Evolutionary conservation across 2,113 vertebrate species (phyloP).

Genomic region (Tautogolabrus adspersus): DNA sequence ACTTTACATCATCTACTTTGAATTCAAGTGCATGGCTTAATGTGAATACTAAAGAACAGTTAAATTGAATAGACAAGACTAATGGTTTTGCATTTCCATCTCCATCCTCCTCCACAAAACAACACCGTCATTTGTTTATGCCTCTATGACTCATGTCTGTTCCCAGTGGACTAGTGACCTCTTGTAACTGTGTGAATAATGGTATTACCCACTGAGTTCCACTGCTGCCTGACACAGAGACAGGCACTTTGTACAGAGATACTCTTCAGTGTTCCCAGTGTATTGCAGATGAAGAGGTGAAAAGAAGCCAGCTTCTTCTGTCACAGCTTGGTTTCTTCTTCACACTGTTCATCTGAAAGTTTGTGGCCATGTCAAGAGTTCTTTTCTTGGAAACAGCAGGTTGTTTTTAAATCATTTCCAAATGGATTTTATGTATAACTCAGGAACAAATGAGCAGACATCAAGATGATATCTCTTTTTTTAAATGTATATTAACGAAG

Average conservation of each 20-base stretch:
- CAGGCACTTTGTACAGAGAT: slow-evolving; percentile 29
- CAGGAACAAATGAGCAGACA: too few relatives aligned
- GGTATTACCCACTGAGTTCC: slow-evolving; percentile 29
- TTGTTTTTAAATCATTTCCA: background rate
- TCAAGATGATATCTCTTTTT: too few relatives aligned
- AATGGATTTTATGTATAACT: too few relatives aligned
- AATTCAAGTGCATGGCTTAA: slow-evolving; percentile 12
- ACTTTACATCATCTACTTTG: background rate
- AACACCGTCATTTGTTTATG: slow-evolving; percentile 50
- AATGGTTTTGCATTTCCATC: slow-evolving; percentile 18
- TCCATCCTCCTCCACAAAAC: slow-evolving; percentile 36
- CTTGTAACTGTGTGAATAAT: slow-evolving; percentile 44
- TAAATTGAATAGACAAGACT: slow-evolving; percentile 20
- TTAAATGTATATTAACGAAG: too few relatives aligned
- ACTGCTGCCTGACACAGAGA: slow-evolving; percentile 28
- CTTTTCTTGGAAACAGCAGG: background rate
- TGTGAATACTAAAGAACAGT: slow-evolving; percentile 18
- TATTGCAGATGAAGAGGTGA: slow-evolving; percentile 2
- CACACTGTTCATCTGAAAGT: background rate
- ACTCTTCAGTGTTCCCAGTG: background rate
- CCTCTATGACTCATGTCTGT: slow-evolving; percentile 61
- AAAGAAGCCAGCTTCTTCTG: background rate
- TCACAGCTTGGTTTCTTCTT: background rate
- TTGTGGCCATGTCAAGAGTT: background rate
- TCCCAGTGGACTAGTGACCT: slow-evolving; percentile 56